These are phyloP conservation scores for Drosophila atripex DNA, from an alignment of 2,888 invertebrate species.

Conservation along the genomic window DNA sequence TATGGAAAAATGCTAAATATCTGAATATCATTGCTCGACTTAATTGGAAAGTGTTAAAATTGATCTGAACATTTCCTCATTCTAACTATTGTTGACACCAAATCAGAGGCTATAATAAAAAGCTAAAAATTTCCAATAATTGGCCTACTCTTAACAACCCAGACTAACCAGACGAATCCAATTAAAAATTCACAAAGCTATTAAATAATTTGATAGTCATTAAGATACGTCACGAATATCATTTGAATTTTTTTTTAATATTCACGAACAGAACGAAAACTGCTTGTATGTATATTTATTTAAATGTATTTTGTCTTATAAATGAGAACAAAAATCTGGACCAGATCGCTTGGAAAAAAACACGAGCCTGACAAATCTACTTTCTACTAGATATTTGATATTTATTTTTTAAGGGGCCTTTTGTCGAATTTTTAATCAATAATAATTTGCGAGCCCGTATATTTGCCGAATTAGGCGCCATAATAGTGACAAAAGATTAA, in stretches of 20 bases:
- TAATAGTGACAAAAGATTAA: slow-evolving; percentile 68
- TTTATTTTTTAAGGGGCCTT: slow-evolving; percentile 3
- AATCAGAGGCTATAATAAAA: slow-evolving; percentile 3
- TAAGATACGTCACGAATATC: slow-evolving; percentile 32
- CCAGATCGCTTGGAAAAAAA: slow-evolving; percentile 3
- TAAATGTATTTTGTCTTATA: slow-evolving; percentile 11
- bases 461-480: slow-evolving; percentile 47
- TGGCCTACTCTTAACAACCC: neutral
- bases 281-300: neutral
- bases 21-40: slow-evolving; percentile 10
- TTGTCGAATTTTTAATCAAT: neutral
- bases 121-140: neutral
- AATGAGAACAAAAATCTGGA: slow-evolving; percentile 7
- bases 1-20: slow-evolving; percentile 17
- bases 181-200: slow-evolving; percentile 29
- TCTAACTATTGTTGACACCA: slow-evolving; percentile 1
- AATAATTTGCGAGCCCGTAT: slow-evolving; percentile 43
- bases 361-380: slow-evolving; percentile 18
- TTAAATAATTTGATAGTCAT: slow-evolving; percentile 30
- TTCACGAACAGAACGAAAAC: slow-evolving; percentile 1
- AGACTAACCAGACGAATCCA: slow-evolving; percentile 5
- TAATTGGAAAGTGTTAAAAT: slow-evolving; percentile 7
- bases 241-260: slow-evolving; percentile 18
- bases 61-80: slow-evolving; percentile 12
- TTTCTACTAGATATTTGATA: slow-evolving; percentile 6